phyloP scores from a whole-genome alignment of 2,888 invertebrate genomes.

The Trichogramma evanescens region DNA sequence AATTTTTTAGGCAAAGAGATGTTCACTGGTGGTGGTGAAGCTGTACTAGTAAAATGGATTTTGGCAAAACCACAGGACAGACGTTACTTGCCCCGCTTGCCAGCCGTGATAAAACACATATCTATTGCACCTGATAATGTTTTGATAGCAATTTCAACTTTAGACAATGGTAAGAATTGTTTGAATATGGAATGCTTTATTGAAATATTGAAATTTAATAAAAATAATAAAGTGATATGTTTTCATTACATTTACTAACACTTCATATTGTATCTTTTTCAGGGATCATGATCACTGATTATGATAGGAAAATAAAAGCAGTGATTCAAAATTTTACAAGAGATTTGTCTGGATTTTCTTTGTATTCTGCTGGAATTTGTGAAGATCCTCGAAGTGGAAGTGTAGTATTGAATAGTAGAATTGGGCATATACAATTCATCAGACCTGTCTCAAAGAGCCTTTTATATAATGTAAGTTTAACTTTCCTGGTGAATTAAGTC shows the following conservation, averaged over 20 bases:
- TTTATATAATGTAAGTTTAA: conserved; percentile 60
- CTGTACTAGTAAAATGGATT: conserved; percentile 72
- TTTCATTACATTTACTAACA: conserved; percentile 1
- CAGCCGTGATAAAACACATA: conserved; percentile 61
- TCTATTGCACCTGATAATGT: conserved; percentile 57
- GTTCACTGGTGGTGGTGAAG: conserved; percentile 71
- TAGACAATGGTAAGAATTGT: conserved; percentile 57
- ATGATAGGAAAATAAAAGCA: conserved; percentile 51
- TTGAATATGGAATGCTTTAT: neutral
- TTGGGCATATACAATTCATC: conserved; percentile 71
- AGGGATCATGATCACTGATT: conserved; percentile 53
- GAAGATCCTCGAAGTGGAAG: conserved; percentile 60
- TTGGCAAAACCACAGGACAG: conserved; percentile 49
- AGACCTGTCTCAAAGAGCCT: conserved; percentile 58
- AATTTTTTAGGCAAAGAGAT: conserved; percentile 55
- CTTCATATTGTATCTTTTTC: conserved; percentile 5
- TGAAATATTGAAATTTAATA: neutral
- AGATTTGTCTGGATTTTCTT: conserved; percentile 46
- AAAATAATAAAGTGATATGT: conserved; percentile 4
- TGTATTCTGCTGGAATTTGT: conserved; percentile 53
- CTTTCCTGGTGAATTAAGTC: neutral
- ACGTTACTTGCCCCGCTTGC: conserved; percentile 63
- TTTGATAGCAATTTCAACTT: conserved; percentile 59
- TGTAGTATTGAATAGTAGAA: conserved; percentile 64
- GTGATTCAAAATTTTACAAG: conserved; percentile 64